Conservation (phyloP, 2,113 vertebrate species). For the Scalopus aquaticus region DNA sequence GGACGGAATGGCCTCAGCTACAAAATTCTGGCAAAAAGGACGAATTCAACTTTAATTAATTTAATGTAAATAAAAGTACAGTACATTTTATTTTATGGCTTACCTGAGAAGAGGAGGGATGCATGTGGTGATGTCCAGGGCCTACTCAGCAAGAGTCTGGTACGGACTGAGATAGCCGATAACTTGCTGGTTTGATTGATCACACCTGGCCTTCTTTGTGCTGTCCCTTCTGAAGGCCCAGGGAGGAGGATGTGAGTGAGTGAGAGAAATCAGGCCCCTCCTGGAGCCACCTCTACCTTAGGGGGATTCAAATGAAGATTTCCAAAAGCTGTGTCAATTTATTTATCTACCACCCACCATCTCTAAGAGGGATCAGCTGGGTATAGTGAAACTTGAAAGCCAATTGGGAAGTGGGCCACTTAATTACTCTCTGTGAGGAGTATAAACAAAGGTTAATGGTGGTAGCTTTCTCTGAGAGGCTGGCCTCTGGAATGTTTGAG, state of each 20-base stretch:
- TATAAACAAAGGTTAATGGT: neutral
- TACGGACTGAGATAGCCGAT: neutral
- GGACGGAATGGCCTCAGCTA: too few species aligned
- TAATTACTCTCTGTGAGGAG: neutral
- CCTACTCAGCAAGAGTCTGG: neutral
- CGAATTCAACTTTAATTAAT: neutral
- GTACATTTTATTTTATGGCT: neutral
- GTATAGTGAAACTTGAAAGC: neutral
- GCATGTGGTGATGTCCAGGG: too few species aligned
- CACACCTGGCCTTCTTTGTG: neutral
- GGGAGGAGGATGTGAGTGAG: neutral
- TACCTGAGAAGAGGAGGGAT: neutral
- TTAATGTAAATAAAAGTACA: neutral
- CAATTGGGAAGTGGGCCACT: neutral
- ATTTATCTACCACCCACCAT: neutral
- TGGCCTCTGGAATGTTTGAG: neutral
- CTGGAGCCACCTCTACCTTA: neutral
- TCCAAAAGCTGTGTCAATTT: neutral
- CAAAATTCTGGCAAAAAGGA: neutral
- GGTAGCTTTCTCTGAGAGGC: neutral
- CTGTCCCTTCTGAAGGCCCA: neutral
- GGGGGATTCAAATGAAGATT: constrained; percentile 4
- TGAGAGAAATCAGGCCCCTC: neutral
- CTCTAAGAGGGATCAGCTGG: neutral
- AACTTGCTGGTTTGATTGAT: neutral